Conservation (phyloP, 2,797 vertebrate species). For the Falco biarmicus region DNA sequence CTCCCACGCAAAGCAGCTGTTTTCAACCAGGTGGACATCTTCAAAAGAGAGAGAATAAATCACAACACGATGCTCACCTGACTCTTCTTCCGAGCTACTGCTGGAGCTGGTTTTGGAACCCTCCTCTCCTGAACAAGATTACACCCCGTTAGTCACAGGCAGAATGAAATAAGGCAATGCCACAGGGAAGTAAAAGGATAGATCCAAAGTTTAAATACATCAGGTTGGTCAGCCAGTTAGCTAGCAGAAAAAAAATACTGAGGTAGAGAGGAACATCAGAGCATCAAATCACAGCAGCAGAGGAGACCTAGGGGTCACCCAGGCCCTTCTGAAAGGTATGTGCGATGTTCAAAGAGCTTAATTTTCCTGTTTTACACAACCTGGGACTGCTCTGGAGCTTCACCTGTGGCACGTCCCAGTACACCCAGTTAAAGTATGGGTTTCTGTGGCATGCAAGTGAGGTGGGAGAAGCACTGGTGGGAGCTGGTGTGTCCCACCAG, state of each 20-base stretch:
- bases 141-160: neutral
- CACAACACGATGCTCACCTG: neutral
- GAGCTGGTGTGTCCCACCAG: neutral
- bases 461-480: neutral
- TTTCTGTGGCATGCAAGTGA: fast-evolving
- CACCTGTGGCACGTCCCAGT: fast-evolving
- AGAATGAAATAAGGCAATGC: neutral
- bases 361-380: neutral
- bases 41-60: neutral
- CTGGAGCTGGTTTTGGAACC: neutral
- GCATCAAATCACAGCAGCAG: neutral
- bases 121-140: slow-evolving; percentile 28
- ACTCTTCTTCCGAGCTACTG: slow-evolving; percentile 54
- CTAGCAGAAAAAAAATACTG: neutral
- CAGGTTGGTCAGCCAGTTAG: neutral
- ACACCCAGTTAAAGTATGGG: neutral
- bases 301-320: neutral
- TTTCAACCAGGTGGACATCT: fast-evolving
- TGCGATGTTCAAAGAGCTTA: neutral
- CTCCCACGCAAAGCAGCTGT: neutral
- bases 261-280: neutral
- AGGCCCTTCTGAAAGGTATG: neutral
- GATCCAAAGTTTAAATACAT: neutral
- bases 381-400: neutral
- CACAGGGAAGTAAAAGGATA: neutral